phyloP scores from a whole-genome alignment of 2,888 invertebrate genomes.

The Trichogramma evanescens region DNA sequence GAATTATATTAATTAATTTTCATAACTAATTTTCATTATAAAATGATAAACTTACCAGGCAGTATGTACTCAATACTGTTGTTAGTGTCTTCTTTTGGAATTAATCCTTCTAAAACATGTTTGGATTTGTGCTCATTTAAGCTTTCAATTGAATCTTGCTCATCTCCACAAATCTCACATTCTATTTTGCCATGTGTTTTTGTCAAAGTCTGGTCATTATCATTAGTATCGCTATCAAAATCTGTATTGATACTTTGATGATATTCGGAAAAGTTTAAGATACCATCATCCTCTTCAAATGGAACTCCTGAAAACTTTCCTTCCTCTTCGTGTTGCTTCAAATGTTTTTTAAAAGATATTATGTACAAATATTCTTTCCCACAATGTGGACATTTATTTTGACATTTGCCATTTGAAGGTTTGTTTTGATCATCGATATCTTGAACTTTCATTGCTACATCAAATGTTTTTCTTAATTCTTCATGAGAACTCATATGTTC shows the following conservation, averaged over 20 bases:
- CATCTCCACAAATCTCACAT: slow-evolving; percentile 37
- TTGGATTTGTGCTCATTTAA: slow-evolving; percentile 35
- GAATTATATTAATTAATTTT: too few relatives aligned
- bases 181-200: slow-evolving; percentile 27
- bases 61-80: slow-evolving; percentile 20
- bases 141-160: slow-evolving; percentile 35
- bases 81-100: slow-evolving; percentile 36
- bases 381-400: slow-evolving; percentile 43
- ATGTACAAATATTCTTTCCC: slow-evolving; percentile 44
- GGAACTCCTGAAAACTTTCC: slow-evolving; percentile 30
- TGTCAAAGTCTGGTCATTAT: not conserved
- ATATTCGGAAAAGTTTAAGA: slow-evolving; percentile 25
- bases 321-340: slow-evolving; percentile 39
- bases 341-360: slow-evolving; percentile 42
- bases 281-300: slow-evolving; percentile 33
- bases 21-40: too few relatives aligned
- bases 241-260: slow-evolving; percentile 21
- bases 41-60: too few relatives aligned
- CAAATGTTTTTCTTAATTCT: slow-evolving; percentile 37
- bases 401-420: slow-evolving; percentile 37
- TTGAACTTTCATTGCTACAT: slow-evolving; percentile 27
- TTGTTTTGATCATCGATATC: slow-evolving; percentile 11
- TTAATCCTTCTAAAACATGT: slow-evolving; percentile 39
- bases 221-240: slow-evolving; percentile 22
- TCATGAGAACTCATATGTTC: slow-evolving; percentile 45